A percentile compares a stretch with the other conserved stretches of the same genome.
Conservation (phyloP, 2,113 vertebrate species). For the Oceanodroma tethys region DNA sequence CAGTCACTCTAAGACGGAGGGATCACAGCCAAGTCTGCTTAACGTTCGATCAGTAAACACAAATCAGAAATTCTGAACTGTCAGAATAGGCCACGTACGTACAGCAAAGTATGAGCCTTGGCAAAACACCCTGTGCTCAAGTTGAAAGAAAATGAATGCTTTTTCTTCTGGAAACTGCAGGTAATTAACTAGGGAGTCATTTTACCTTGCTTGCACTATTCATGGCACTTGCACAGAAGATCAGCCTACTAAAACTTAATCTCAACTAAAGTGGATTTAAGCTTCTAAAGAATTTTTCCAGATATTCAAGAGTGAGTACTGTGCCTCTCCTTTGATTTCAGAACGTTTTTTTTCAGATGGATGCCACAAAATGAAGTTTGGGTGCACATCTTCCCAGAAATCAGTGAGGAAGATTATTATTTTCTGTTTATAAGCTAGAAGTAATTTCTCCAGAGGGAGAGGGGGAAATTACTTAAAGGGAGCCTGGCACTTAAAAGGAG, state of each 20-base stretch:
- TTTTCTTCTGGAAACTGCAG: background rate
- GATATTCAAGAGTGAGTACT: background rate
- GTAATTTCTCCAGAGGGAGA: background rate
- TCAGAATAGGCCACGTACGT: background rate
- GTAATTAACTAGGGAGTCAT: background rate
- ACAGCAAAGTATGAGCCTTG: background rate
- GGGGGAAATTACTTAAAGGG: fast-evolving
- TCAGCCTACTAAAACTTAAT: background rate
- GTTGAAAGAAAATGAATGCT: background rate
- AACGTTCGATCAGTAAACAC: background rate
- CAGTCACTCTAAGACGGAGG: background rate
- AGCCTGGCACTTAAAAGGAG: background rate
- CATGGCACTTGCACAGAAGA: background rate
- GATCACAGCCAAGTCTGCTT: background rate
- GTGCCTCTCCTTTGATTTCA: background rate
- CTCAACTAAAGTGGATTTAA: background rate
- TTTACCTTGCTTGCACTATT: background rate
- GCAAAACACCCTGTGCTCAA: background rate
- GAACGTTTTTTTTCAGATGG: background rate
- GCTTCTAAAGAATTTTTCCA: background rate
- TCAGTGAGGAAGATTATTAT: background rate
- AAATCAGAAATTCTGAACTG: background rate
- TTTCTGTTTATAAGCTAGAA: background rate
- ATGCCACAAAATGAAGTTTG: background rate
- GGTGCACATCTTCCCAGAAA: background rate